A percentile compares a stretch with the other conserved stretches of the same genome.
These are phyloP conservation scores for Okapia johnstoni DNA, from an alignment of 2,113 vertebrate species.

Conservation along the genomic window DNA sequence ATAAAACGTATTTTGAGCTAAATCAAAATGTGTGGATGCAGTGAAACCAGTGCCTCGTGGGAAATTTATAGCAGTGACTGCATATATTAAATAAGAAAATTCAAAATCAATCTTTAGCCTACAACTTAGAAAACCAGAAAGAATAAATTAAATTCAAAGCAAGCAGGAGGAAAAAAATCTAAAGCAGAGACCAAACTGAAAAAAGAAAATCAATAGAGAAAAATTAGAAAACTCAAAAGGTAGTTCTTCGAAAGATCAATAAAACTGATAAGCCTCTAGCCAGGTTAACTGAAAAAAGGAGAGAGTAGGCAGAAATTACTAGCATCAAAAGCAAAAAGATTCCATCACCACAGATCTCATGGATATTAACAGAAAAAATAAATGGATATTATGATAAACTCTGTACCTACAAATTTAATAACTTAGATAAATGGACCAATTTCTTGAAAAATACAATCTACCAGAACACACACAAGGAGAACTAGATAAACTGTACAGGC, in stretches of 20 bases:
- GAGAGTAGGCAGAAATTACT: background rate
- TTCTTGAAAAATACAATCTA: background rate
- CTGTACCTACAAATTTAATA: background rate
- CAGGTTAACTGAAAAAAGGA: background rate
- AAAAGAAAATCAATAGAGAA: background rate
- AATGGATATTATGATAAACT: background rate
- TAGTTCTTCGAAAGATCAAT: background rate
- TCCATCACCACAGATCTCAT: background rate
- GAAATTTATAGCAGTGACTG: background rate
- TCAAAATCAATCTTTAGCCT: background rate
- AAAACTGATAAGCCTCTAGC: background rate
- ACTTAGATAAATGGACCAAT: background rate
- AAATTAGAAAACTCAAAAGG: background rate
- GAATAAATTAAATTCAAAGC: background rate
- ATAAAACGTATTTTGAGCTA: background rate
- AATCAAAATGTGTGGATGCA: background rate
- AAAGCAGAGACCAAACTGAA: background rate
- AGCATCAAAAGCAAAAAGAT: background rate
- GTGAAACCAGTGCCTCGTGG: background rate
- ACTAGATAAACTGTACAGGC: background rate
- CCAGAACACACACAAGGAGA: background rate
- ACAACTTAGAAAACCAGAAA: background rate
- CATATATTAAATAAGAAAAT: background rate
- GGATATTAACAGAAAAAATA: background rate
- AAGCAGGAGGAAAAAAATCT: background rate